phyloP scores from a whole-genome alignment of 2,888 invertebrate genomes.

The Danaus chrysippus region DNA sequence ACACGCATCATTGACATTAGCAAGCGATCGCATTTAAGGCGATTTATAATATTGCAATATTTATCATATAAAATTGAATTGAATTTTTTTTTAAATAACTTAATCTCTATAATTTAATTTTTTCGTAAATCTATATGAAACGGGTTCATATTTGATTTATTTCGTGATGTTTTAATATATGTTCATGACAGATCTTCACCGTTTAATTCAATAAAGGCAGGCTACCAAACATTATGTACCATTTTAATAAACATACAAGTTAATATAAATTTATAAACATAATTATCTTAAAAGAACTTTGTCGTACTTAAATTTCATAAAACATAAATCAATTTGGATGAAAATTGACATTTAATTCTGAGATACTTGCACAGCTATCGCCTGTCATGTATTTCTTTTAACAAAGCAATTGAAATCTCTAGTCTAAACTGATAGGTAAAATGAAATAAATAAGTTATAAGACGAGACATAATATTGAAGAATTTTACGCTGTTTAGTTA shows the following conservation, averaged over 20 bases:
- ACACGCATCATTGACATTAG: too few species aligned
- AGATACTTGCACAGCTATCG: neutral
- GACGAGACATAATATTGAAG: slow-evolving; percentile 2
- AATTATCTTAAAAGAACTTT: neutral
- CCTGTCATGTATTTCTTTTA: slow-evolving; percentile 4
- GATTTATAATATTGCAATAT: too few species aligned
- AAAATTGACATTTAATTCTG: slow-evolving; percentile 6
- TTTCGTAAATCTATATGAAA: too few species aligned
- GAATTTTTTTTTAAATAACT: too few species aligned
- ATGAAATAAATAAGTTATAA: neutral
- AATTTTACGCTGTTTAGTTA: slow-evolving; percentile 11
- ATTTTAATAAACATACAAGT: neutral
- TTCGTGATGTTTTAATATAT: too few species aligned
- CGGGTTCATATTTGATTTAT: too few species aligned
- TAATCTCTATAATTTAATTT: too few species aligned
- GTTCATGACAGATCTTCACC: too few species aligned
- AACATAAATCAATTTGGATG: neutral
- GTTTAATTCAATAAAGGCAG: too few species aligned
- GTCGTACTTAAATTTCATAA: neutral
- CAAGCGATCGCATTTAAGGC: too few species aligned
- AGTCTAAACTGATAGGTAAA: slow-evolving; percentile 2
- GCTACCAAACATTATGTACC: too few species aligned
- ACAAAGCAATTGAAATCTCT: slow-evolving; percentile 2
- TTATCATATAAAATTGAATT: too few species aligned
- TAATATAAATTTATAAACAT: neutral